Base-by-base conservation (phyloP, 2,888 invertebrate genomes). In the Epirrhoe alternata region DNA sequence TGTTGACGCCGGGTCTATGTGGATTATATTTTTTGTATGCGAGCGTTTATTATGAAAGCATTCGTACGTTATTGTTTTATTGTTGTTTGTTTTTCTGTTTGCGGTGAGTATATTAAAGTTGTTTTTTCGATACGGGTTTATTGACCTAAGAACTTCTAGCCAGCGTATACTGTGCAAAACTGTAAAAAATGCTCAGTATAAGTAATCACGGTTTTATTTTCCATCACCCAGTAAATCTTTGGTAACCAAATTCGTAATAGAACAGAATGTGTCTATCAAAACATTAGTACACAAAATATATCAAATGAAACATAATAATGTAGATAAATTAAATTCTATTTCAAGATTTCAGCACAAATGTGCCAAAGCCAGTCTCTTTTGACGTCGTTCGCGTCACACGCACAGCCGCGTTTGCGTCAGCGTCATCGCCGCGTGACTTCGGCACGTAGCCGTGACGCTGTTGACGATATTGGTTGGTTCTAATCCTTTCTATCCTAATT, bases 51-150 rank as follows among this genome's bases (percentile, higher is more conserved):
- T 81, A 78, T 78, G 74, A 77, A 78, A 79, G 72, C 69, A 73
- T 80, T 74, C 63, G 70, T 74, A 70, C 74, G 81, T 80, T 80
- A 80, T 83, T 83, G 79, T 86, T 85, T 80, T 82, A 82, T 78
- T 74, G 64, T 61, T 80, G 72, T 83, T 80, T 78, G 76, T 77
- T 73, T 77, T 72, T 72, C 70, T 81, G 77, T 84, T 82, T 81
- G 76, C 74, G 66, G 78, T 79, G 72, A 76, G 76, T 79, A 78
- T 83, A 80, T 78, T 78, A 77, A 80, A 81, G 75, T 76, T 72
- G 71, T 77, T 72, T 77, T 68, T 35, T 38, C 14, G 35, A 49
- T 16, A 49, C 38, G 8, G 47, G 24, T 24, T 35, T 55, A 55
- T 42, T n/a, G 55, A 24, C 4, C n/a, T 42, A 38, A 55, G 12